A percentile compares a stretch with the other conserved stretches of the same genome.
phyloP scores from a whole-genome alignment of 2,113 vertebrate genomes.

The Sisor rabdophorus region DNA sequence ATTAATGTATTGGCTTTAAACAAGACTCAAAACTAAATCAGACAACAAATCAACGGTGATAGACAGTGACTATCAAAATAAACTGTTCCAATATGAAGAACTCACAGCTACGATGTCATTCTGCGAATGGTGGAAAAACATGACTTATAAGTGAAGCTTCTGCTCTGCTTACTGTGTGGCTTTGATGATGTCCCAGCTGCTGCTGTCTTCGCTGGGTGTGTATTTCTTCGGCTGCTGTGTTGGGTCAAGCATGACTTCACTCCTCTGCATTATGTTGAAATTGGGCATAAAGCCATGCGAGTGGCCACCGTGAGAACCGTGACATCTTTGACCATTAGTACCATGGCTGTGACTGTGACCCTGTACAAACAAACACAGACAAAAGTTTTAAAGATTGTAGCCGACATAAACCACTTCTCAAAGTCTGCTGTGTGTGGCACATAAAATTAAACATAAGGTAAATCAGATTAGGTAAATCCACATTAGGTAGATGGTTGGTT shows the following conservation, averaged over 20 bases:
- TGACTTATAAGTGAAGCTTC: too few species aligned
- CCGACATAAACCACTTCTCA: background rate
- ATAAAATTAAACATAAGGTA: too few species aligned
- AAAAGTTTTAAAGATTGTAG: background rate
- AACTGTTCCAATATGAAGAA: too few species aligned
- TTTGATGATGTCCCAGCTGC: constrained; percentile 89
- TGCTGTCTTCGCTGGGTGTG: constrained; percentile 76
- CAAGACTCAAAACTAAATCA: too few species aligned
- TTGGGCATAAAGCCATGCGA: constrained; percentile 52
- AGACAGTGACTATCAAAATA: too few species aligned
- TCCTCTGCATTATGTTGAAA: constrained; percentile 55
- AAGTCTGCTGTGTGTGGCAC: too few species aligned
- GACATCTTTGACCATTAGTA: constrained; percentile 46
- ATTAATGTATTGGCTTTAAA: too few species aligned
- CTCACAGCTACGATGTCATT: too few species aligned
- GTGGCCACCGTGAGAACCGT: constrained; percentile 50
- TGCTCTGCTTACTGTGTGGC: constrained; percentile 84
- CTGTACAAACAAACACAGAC: constrained; percentile 7
- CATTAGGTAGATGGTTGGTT: too few species aligned
- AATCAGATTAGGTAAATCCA: too few species aligned
- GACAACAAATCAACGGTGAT: too few species aligned
- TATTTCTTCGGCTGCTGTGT: constrained; percentile 67
- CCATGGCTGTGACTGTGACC: constrained; percentile 58
- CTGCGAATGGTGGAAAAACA: too few species aligned
- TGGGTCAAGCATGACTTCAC: constrained; percentile 58